Evolutionary conservation across 2,113 vertebrate genomes (phyloP).

Genomic region (Gymnocephalus cernua): DNA sequence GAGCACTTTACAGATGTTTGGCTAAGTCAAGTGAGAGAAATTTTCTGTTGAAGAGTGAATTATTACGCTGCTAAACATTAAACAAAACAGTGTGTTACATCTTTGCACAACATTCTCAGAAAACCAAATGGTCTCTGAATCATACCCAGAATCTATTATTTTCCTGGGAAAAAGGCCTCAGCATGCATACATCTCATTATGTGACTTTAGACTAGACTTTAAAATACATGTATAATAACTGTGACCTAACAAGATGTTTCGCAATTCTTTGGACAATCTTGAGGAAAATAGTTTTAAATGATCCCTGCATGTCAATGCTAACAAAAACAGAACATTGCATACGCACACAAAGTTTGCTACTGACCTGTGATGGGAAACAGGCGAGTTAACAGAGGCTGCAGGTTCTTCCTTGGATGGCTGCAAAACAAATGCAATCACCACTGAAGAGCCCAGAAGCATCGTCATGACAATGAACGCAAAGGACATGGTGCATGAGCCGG

Average conservation of each 20-base stretch:
- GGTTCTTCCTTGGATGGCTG: slow-evolving; percentile 59
- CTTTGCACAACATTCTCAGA: not conserved
- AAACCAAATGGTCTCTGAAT: slow-evolving; percentile 10
- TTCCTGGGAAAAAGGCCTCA: not conserved
- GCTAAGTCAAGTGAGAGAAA: not conserved
- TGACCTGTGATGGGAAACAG: slow-evolving; percentile 65
- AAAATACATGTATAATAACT: not conserved
- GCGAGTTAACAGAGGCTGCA: slow-evolving; percentile 3
- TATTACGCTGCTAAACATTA: slow-evolving; percentile 24
- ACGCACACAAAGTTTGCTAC: slow-evolving; percentile 10
- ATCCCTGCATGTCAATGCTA: not conserved
- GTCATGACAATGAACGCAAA: slow-evolving; percentile 23
- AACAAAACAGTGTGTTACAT: slow-evolving; percentile 38
- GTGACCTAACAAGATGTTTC: not conserved
- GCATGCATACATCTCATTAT: not conserved
- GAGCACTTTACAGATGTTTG: not conserved
- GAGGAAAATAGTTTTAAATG: not conserved
- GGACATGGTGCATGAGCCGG: slow-evolving; percentile 62
- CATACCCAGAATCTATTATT: not conserved
- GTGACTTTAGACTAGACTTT: no score
- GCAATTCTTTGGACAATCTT: not conserved
- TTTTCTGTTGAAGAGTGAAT: slow-evolving; percentile 1
- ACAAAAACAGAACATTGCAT: not conserved
- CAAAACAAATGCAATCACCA: slow-evolving; percentile 69
- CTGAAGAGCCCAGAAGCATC: slow-evolving; percentile 67